Evolutionary conservation across 2,888 invertebrate species (phyloP).

Genomic region (Drosophila cyrtoloma): DNA sequence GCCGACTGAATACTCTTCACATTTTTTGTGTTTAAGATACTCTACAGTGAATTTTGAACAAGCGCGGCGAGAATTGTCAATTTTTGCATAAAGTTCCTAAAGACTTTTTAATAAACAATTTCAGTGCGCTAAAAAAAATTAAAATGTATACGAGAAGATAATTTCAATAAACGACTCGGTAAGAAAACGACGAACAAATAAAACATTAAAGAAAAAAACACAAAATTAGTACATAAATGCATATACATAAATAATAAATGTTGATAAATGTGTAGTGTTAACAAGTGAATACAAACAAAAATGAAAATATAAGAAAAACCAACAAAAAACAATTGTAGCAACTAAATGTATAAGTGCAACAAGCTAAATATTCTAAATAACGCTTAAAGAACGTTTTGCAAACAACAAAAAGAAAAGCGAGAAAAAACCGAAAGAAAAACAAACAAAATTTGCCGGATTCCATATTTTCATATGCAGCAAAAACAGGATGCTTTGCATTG

Average conservation of each 20-base stretch:
- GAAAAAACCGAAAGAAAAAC: background rate
- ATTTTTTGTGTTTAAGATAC: constrained; percentile 12
- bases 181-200: constrained; percentile 34
- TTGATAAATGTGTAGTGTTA: constrained; percentile 81
- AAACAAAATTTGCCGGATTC: constrained; percentile 32
- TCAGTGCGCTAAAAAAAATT: constrained; percentile 40
- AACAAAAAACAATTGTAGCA: constrained; percentile 40
- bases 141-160: constrained; percentile 67
- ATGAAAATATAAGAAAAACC: background rate
- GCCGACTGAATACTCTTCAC: constrained; percentile 29
- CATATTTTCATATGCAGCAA: constrained; percentile 61
- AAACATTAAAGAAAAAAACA: constrained; percentile 20
- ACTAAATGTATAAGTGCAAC: constrained; percentile 53
- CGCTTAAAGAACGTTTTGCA: constrained; percentile 52
- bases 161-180: constrained; percentile 30
- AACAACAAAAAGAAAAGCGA: constrained; percentile 18
- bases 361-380: constrained; percentile 57
- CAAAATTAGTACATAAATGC: constrained; percentile 40
- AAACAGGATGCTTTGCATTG: constrained; percentile 52
- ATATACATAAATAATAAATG: constrained; percentile 67
- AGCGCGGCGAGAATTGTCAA: constrained; percentile 27
- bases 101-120: constrained; percentile 42
- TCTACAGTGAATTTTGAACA: constrained; percentile 26
- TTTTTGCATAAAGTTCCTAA: constrained; percentile 68
- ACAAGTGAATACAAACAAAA: constrained; percentile 42